phyloP scores from a whole-genome alignment of 2,113 vertebrate genomes.

The Leptobrachium leishanense region DNA sequence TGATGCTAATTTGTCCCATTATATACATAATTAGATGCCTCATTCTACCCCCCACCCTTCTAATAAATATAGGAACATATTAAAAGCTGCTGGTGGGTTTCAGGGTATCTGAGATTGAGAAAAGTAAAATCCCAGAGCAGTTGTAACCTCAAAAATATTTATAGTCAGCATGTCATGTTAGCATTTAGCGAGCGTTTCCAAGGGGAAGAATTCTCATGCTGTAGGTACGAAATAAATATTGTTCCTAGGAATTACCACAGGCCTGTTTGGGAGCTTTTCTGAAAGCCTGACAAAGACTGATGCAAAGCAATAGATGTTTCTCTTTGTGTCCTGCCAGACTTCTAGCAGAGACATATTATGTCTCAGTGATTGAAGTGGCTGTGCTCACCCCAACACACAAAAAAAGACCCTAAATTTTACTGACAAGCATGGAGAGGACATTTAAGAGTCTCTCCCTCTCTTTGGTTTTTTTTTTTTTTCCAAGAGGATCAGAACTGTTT shows the following conservation, averaged over 20 bases:
- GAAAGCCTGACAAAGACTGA: conserved; percentile 76
- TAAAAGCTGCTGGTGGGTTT: not conserved
- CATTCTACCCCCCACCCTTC: not conserved
- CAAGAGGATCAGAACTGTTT: conserved; percentile 9
- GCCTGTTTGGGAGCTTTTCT: conserved; percentile 73
- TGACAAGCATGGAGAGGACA: conserved; percentile 83
- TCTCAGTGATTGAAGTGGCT: conserved; percentile 75
- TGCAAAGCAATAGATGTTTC: conserved; percentile 79
- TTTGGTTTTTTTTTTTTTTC: conserved; percentile 4
- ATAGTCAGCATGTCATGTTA: conserved; percentile 65
- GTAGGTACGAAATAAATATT: conserved; percentile 84
- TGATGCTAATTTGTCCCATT: conserved; percentile 17
- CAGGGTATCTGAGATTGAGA: not conserved
- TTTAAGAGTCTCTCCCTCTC: conserved; percentile 54
- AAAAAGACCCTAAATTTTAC: conserved; percentile 76
- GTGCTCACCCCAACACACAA: conserved; percentile 76
- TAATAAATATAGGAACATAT: not conserved
- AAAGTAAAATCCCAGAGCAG: conserved; percentile 47
- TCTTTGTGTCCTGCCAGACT: conserved; percentile 81
- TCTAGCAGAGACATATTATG: conserved; percentile 82
- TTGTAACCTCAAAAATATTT: conserved; percentile 65
- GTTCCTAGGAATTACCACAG: conserved; percentile 75
- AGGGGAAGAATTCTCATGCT: conserved; percentile 79
- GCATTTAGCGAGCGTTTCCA: conserved; percentile 76
- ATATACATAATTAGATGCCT: conserved; percentile 1